phyloP scores from a whole-genome alignment of 2,113 vertebrate species.

The Vidua chalybeata region DNA sequence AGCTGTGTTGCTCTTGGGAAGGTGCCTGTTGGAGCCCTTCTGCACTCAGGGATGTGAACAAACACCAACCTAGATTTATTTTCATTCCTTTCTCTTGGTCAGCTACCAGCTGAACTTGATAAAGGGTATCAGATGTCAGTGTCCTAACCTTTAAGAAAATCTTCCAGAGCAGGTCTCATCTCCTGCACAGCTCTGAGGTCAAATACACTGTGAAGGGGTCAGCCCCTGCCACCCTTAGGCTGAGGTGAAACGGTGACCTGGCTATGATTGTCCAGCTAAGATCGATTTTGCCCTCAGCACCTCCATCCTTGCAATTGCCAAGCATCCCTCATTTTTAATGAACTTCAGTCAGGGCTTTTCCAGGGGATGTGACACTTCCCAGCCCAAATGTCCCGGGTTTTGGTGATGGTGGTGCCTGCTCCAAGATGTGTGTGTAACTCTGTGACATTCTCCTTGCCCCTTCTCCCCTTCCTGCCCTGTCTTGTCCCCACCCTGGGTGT shows the following conservation, averaged over 20 bases:
- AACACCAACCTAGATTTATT: background rate
- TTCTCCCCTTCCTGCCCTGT: conserved; percentile 63
- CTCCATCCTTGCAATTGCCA: background rate
- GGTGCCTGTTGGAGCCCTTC: background rate
- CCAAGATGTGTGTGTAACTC: conserved; percentile 63
- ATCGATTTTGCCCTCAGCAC: background rate
- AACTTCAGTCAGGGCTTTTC: background rate
- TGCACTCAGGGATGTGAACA: background rate
- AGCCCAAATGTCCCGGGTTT: background rate
- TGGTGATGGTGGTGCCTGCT: background rate
- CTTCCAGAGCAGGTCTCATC: background rate
- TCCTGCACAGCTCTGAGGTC: background rate
- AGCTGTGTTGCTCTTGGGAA: background rate
- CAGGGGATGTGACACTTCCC: background rate
- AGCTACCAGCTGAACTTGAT: background rate
- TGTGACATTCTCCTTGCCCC: conserved; percentile 76
- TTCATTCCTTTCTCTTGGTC: background rate
- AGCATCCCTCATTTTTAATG: background rate
- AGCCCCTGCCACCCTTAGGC: background rate
- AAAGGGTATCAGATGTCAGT: background rate
- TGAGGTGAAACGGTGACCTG: background rate
- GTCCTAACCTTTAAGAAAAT: background rate
- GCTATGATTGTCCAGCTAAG: background rate
- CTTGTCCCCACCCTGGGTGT: conserved; percentile 71
- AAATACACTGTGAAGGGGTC: background rate